These are phyloP conservation scores for Monopterus albus DNA, from an alignment of 2,113 vertebrate species.

Conservation along the genomic window DNA sequence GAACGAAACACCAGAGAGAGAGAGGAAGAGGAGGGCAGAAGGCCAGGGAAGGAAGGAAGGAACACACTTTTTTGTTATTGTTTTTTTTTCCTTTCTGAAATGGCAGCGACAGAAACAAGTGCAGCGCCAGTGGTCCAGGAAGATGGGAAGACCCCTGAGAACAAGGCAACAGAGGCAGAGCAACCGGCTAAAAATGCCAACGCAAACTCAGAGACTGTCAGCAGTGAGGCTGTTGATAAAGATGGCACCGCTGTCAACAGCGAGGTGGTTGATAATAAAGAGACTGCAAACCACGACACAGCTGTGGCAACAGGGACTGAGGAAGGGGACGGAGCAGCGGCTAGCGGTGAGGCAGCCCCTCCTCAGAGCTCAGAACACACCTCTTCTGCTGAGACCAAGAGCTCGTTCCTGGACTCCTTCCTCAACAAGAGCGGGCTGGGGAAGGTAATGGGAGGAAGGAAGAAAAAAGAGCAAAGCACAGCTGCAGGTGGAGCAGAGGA, in stretches of 20 bases:
- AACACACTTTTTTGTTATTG: conserved; percentile 45
- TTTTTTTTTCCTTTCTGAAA: conserved; percentile 64
- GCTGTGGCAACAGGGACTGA: conserved; percentile 11
- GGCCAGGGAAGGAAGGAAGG: conserved; percentile 59
- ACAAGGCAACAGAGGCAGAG: conserved; percentile 66
- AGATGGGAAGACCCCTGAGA: conserved; percentile 74
- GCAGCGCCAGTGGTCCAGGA: conserved; percentile 77
- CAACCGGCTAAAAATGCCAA: conserved; percentile 34
- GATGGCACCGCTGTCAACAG: conserved; percentile 52
- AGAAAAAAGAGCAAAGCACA: conserved; percentile 78
- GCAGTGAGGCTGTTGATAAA: conserved; percentile 56
- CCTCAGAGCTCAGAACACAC: conserved; percentile 70
- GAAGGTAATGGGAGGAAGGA: conserved; percentile 82
- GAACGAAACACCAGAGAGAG: conserved; percentile 53
- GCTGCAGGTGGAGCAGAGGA: conserved; percentile 62
- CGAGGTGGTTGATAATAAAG: conserved; percentile 67
- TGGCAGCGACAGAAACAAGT: conserved; percentile 82
- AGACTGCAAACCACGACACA: conserved; percentile 69
- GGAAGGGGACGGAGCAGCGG: conserved; percentile 39
- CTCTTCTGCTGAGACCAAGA: conserved; percentile 75
- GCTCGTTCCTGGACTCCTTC: conserved; percentile 83
- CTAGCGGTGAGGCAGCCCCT: conserved; percentile 42
- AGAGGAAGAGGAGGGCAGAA: conserved; percentile 64
- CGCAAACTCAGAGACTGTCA: conserved; percentile 67
- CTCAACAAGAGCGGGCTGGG: conserved; percentile 85